Evolutionary conservation across 2,888 invertebrate genomes (phyloP), one percentile per base, ranked within the genome.

Genomic region (Pharmacophagus antenor): DNA sequence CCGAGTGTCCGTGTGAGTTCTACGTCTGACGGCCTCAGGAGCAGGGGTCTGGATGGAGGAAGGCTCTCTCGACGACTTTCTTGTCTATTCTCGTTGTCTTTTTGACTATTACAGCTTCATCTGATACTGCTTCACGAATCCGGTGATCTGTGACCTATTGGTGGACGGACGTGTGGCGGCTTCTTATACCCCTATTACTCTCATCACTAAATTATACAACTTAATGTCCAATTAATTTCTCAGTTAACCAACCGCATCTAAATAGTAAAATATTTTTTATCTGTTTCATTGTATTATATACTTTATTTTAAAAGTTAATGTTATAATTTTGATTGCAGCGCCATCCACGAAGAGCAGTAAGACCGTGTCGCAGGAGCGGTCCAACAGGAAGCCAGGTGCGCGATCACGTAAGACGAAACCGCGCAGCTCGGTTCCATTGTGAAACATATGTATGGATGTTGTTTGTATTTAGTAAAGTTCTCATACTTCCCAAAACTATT

Each of bases 1-100:
- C 78, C 3, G 74, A 80, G 0, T 86, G 85, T 57, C 47, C 47
- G 21, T 18, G 47, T 47, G 22, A 47, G 47, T 47, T 64, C 2
- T 12, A 31, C 31, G 15, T 8, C 15, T 31, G 31, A 7, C 0
- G 2, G 31, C 10, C 2, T 12, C 15, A 31, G 3, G 2, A 31
- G 31, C 2, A 31, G 27, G 10, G 27, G n/a, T n/a, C n/a, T n/a
- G n/a, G n/a, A n/a, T n/a, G n/a, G n/a, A n/a, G n/a, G n/a, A n/a
- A n/a, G n/a, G n/a, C n/a, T n/a, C n/a, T n/a, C n/a, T n/a, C n/a
- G n/a, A n/a, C n/a, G n/a, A n/a, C n/a, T n/a, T n/a, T 27, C 10
- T 10, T 6, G 27, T 27, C 27, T 5, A 27, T 4, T 27, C 27
- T 10, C 10, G 1, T 10, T 10, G 27, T 10, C 7, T 27, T 0